Conservation (phyloP, 2,888 invertebrate genomes). For the Dermolepida albohirtum region DNA sequence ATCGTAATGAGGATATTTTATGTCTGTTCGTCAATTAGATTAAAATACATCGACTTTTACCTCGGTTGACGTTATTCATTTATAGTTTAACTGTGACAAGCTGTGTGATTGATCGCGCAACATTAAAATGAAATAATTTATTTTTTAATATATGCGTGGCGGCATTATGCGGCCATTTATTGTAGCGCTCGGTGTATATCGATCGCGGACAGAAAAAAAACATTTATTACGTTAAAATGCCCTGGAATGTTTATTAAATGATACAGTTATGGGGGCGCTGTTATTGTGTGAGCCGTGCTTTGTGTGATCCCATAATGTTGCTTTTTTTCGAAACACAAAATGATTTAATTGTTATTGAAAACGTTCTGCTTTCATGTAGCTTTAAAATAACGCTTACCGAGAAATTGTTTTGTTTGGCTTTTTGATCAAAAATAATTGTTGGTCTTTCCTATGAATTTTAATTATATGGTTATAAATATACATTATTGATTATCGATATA, state of each 20-base stretch:
- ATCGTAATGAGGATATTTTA: neutral
- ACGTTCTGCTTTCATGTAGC: constrained; percentile 5
- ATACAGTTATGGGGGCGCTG: constrained; percentile 18
- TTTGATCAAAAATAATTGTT: neutral
- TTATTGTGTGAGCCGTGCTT: constrained; percentile 17
- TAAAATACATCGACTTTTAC: neutral
- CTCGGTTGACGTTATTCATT: constrained; percentile 7
- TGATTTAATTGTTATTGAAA: constrained; percentile 25
- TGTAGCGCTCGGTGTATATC: constrained; percentile 20
- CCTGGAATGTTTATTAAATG: constrained; percentile 31
- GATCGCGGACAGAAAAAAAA: constrained; percentile 11
- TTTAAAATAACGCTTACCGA: neutral
- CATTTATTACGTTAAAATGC: constrained; percentile 26
- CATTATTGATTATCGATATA: too few species aligned
- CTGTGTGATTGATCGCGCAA: constrained; percentile 19
- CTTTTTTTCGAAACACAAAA: constrained; percentile 16
- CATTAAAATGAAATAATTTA: constrained; percentile 33
- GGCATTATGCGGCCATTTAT: constrained; percentile 13
- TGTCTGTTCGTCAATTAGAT: neutral
- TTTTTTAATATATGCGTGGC: constrained; percentile 27
- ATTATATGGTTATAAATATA: too few species aligned
- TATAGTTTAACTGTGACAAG: constrained; percentile 13
- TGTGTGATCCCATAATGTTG: constrained; percentile 10
- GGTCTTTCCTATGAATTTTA: too few species aligned
- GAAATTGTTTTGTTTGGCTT: neutral